Conservation (phyloP, 2,113 vertebrate species). For the Siniperca chuatsi region DNA sequence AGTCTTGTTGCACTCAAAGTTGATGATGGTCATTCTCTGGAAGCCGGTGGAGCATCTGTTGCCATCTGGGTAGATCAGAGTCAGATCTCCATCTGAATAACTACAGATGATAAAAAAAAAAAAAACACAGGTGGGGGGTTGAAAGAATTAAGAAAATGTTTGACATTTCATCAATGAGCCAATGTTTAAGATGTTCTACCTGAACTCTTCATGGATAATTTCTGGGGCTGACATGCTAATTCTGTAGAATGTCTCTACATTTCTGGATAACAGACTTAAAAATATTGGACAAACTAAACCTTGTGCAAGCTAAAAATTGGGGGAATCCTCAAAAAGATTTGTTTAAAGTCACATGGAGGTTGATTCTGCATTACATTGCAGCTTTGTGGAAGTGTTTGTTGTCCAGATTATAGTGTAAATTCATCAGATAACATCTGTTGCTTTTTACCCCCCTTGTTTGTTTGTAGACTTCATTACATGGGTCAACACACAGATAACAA, state of each 20-base stretch:
- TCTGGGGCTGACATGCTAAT: neutral
- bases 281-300: neutral
- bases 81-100: constrained; percentile 96
- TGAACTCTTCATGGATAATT: neutral
- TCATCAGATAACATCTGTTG: neutral
- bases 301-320: neutral
- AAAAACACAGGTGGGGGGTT: neutral
- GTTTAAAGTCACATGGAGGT: neutral
- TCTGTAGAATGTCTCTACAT: neutral
- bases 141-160: neutral
- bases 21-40: constrained; percentile 96
- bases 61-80: constrained; percentile 90
- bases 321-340: neutral
- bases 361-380: neutral
- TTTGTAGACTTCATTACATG: neutral
- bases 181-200: neutral
- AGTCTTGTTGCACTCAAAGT: constrained; percentile 91
- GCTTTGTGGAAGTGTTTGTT: neutral
- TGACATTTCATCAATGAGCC: neutral
- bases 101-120: constrained; percentile 70
- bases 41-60: constrained; percentile 90
- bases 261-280: neutral
- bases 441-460: neutral
- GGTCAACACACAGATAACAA: neutral
- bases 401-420: neutral